Evolutionary conservation across 37 sponge, comb jelly and placozoan genomes (phyloP).

Genomic region (Chondrosia reniformis): DNA sequence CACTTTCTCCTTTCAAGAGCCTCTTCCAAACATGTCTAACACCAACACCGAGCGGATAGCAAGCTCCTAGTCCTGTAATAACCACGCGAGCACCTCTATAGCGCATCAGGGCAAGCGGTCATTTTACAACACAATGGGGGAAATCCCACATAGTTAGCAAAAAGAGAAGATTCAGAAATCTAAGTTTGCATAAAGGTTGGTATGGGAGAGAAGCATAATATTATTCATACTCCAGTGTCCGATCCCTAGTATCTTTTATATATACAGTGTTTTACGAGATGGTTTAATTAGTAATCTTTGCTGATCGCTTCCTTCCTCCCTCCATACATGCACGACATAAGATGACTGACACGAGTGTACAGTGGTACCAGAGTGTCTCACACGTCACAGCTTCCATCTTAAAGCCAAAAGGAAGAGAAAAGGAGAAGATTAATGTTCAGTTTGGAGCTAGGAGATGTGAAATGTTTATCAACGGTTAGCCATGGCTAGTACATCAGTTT

Average conservation of each 20-base stretch:
- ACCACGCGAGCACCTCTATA: conserved; percentile 41
- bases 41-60: conserved; percentile 65
- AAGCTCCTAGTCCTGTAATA: conserved; percentile 73
- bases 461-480: background rate
- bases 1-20: conserved; percentile 63
- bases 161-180: too few relatives aligned
- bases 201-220: too few relatives aligned
- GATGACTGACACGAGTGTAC: conserved; percentile 9
- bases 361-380: conserved; percentile 2
- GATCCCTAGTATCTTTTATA: too few relatives aligned
- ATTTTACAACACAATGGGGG: too few relatives aligned
- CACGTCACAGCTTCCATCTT: background rate
- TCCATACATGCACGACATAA: too few relatives aligned
- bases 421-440: background rate
- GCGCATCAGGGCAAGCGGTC: background rate
- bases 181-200: too few relatives aligned
- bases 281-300: too few relatives aligned
- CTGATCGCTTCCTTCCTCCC: too few relatives aligned
- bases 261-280: too few relatives aligned
- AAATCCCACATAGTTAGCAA: too few relatives aligned
- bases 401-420: background rate
- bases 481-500: background rate
- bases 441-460: background rate
- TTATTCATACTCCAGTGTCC: too few relatives aligned
- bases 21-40: conserved; percentile 53